Evolutionary conservation across 2,888 invertebrate species (phyloP), one percentile per base, ranked within the genome.

Genomic region (Pachycephus smyrnensis): DNA sequence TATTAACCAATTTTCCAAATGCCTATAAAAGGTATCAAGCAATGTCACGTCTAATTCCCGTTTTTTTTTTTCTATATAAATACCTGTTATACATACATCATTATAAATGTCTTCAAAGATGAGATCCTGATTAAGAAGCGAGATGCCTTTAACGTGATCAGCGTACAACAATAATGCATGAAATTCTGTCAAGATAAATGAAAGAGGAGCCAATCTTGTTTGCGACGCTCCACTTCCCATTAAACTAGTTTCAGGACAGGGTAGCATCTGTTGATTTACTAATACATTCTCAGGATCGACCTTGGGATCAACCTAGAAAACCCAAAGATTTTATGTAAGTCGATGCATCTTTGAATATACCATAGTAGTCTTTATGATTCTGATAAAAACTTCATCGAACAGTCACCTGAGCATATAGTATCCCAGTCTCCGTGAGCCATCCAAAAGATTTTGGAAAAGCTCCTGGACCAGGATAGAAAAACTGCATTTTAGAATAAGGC

Each of bases 161-260:
- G 94, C 92, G 90, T 96, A 98, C 84, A 98, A 94, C 15, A 98
- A 92, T 3, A 98, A 91, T 0, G 96, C 95, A 91, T 99, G 98
- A 92, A 98, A 98, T 91, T 98, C 96, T 0, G 98, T 98, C 76
- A 98, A 92, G 2, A 97, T 95, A 87, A 98, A 95, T 0, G 96
- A 94, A 69, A 96, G 92, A 0, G 98, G 96, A 1, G 93, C 92
- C 78, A 86, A 87, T 4, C 91, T 82, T 75, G 83, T 84, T 71
- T 85, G 80, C 1, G 87, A 82, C 12, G 77, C 73, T 77, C 81
- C 88, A 76, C 83, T 88, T 71, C 84, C 89, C 77, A 89, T 86
- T 12, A 90, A 84, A 84, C 90, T 91, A 32, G 88, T 87, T 83
- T 91, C 90, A 9, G 91, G 91, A 76, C 89, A 91, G 9, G 83